Base-by-base conservation (phyloP, 2,113 vertebrate genomes). In the Bos taurus region DNA sequence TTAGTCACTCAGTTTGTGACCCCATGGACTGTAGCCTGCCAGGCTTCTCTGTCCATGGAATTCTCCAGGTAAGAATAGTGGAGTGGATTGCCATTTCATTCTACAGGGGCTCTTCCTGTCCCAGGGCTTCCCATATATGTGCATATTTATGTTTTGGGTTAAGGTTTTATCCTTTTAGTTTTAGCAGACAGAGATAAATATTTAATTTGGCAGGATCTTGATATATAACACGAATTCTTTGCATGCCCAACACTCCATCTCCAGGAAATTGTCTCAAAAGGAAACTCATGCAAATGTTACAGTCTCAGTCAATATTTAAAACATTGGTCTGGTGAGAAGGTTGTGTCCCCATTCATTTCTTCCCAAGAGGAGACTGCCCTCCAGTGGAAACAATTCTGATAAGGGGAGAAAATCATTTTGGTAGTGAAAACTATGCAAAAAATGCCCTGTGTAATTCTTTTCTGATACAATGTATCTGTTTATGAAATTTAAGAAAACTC, bases 301-400 rank as follows among this genome's bases (percentile, higher is more conserved):
- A 52, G 28, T 46, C 40, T 92, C 40, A 19, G 82, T 71, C 78
- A 92, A 28, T n/a, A 91, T 50, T 64, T 93, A 67, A 74, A 50
- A 40, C 59, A 81, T 95, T 48, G n/a, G 30, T 74, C 46, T 86
- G 25, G 30, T 48, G 80, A 80, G 50, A 91, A 94, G 46, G 43
- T 56, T 54, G 7, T 43, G 28, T 59, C 46, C 71, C 52, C 89
- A 82, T 85, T 95, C 46, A 40, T 85, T 81, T 88, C 90, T 92
- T 93, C 64, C 67, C 64, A 78, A 95, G 78, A 95, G 54, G 62
- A 97, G 64, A 82, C 64, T 96, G 62, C 80, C 50, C 48, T 97
- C 60, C 91, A 78, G 78, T 93, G 48, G 96, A 90, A 95, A 83
- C 48, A 48, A 5, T 95, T 91, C 86, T 95, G 90, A 30, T 78